These are phyloP conservation scores for Pitangus sulphuratus DNA, from an alignment of 2,797 vertebrate species.

Conservation along the genomic window DNA sequence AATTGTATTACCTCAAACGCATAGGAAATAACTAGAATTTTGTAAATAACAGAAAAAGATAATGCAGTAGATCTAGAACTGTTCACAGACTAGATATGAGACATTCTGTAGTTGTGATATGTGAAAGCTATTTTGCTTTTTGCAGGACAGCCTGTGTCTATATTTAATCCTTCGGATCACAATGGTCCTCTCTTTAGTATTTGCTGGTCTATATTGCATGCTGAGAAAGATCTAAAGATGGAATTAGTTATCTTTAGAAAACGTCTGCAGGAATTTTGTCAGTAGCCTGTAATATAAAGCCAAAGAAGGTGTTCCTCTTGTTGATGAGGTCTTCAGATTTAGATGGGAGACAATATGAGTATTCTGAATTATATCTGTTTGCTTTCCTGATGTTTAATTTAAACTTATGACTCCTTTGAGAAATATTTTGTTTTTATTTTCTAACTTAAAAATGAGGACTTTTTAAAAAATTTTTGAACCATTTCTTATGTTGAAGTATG, in stretches of 20 bases:
- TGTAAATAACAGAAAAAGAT: not conserved
- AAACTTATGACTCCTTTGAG: not conserved
- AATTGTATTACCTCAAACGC: not conserved
- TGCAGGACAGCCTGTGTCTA: not conserved
- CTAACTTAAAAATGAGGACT: not conserved
- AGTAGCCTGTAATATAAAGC: not conserved
- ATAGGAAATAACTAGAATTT: not conserved
- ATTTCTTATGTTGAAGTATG: not conserved
- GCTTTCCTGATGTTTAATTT: not conserved
- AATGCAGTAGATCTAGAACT: not conserved
- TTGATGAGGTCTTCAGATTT: not conserved
- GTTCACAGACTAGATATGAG: not conserved
- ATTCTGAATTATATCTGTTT: not conserved
- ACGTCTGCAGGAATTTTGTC: not conserved
- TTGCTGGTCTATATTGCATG: not conserved
- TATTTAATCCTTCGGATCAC: not conserved
- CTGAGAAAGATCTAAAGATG: not conserved
- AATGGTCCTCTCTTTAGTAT: not conserved
- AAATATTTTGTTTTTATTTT: not conserved
- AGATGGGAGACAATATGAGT: not conserved
- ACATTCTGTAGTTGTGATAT: not conserved
- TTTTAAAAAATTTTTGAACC: too few relatives aligned
- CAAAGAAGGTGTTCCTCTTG: not conserved
- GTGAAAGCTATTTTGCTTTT: not conserved
- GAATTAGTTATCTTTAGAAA: not conserved